Evolutionary conservation across 92 coral and sea anemone genomes (phyloP), one percentile per base, ranked within the genome.

Genomic region (Porites lobata): DNA sequence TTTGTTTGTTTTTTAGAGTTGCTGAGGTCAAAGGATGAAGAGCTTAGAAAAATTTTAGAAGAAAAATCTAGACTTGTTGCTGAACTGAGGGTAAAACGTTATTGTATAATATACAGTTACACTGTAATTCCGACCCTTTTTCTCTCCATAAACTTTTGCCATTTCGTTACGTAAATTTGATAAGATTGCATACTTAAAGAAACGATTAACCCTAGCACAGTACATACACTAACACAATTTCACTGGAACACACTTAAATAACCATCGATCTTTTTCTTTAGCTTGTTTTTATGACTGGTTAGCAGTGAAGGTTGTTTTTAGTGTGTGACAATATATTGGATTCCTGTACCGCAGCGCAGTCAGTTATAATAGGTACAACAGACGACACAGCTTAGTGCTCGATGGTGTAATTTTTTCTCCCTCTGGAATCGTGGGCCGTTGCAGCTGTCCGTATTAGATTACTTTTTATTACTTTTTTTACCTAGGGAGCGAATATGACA

Each of bases 61-160:
- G 99, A 95, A 85, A 98, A 98, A 68, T 94, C 98, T 67, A 94
- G 94, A 80, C 94, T 98, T 64, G 90, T 98, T 61, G 98, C 96
- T 26, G 98, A 98, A 68, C 91, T 98, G 9, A 92, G 99, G 95
- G 99, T 98, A 88, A 77, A 91, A n/a, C 17, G 8, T 10, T 9
- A 8, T 9, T 8, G 14, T 54, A 54, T 54, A 8, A 10, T 54
- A 54, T 54, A 1, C 59, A 54, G 14, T 9, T 54, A 54, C 14
- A 9, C 59, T 54, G 11, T 54, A 54, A 56, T 14, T 56, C 61
- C 61, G 15, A 56, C 61, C 11, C 61, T 4, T 56, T 56, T 56
- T 56, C 61, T 17, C 13, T 56, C 61, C 15, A 10, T 14, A 56
- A 10, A 56, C 11, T 10, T 56, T 56, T 14, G 4, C 61, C 15